Evolutionary conservation across 92 coral and sea anemone species (phyloP).

Genomic region (Montipora capitata): DNA sequence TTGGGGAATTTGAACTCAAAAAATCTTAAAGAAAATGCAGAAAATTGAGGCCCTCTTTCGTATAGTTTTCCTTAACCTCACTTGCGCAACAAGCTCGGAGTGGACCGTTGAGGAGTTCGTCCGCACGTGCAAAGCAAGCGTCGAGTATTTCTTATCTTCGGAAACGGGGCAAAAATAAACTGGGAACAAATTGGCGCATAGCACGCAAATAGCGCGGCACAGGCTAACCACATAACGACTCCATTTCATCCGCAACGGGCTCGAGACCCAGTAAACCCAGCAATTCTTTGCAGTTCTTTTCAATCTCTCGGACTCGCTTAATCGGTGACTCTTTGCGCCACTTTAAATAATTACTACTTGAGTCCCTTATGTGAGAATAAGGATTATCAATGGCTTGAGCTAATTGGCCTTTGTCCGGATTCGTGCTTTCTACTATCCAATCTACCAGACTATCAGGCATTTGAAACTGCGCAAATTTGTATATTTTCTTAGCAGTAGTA

Average conservation of each 20-base stretch:
- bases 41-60: too few species aligned
- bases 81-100: too few species aligned
- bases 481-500: conserved; percentile 43
- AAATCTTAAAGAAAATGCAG: too few species aligned
- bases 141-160: too few species aligned
- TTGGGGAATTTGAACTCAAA: too few species aligned
- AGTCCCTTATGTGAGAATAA: conserved; percentile 47
- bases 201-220: background rate
- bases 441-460: conserved; percentile 47
- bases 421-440: conserved; percentile 49
- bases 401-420: conserved; percentile 29
- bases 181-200: too few species aligned
- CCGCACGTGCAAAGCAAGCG: too few species aligned
- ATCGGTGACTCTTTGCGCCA: conserved; percentile 58
- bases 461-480: conserved; percentile 55
- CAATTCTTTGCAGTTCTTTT: conserved; percentile 23
- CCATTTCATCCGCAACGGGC: conserved; percentile 45
- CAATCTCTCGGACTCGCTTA: conserved; percentile 34
- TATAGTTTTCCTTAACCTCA: too few species aligned
- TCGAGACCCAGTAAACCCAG: conserved; percentile 40
- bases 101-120: too few species aligned
- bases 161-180: too few species aligned
- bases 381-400: conserved; percentile 5
- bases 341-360: conserved; percentile 23
- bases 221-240: conserved; percentile 10